These are phyloP conservation scores for Portevinia maculata DNA, from an alignment of 2,888 invertebrate genomes.

Conservation along the genomic window DNA sequence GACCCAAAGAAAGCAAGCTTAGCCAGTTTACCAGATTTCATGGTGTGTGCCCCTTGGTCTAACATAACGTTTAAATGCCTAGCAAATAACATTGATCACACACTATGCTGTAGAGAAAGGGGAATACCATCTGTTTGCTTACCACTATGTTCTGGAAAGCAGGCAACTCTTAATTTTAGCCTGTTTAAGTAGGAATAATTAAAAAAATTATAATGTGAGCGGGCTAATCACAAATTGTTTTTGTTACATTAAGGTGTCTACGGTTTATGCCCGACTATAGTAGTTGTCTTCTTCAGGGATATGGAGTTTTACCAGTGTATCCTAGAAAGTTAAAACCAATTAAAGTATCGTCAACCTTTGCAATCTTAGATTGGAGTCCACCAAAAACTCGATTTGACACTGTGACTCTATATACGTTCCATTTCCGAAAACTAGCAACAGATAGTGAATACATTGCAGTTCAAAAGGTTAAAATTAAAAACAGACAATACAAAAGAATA, in stretches of 20 bases:
- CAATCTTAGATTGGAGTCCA: slow-evolving; percentile 90
- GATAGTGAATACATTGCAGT: slow-evolving; percentile 85
- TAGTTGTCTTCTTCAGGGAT: slow-evolving; percentile 92
- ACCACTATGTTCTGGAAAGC: slow-evolving; percentile 90
- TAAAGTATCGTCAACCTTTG: slow-evolving; percentile 90
- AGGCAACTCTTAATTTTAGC: slow-evolving; percentile 90
- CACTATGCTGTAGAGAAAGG: slow-evolving; percentile 89
- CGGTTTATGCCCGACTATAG: slow-evolving; percentile 92
- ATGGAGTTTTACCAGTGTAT: slow-evolving; percentile 90
- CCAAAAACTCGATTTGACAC: slow-evolving; percentile 89
- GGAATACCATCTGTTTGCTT: slow-evolving; percentile 90
- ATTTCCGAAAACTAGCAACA: slow-evolving; percentile 84
- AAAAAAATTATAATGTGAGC: neutral
- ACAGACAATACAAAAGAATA: neutral
- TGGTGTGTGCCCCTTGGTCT: slow-evolving; percentile 95
- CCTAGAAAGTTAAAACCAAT: slow-evolving; percentile 88
- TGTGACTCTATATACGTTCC: slow-evolving; percentile 86
- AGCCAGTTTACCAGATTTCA: slow-evolving; percentile 87
- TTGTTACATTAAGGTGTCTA: slow-evolving; percentile 86
- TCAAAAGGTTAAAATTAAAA: slow-evolving; percentile 82
- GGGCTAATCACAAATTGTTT: neutral
- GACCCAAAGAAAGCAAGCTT: slow-evolving; percentile 86
- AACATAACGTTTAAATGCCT: slow-evolving; percentile 91
- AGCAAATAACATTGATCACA: slow-evolving; percentile 91
- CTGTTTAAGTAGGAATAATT: slow-evolving; percentile 88